Percentiles rank a stretch among this genome's conserved stretches.
Evolutionary conservation across 2,797 vertebrate genomes (phyloP).

Genomic region (Scyliorhinus canicula): DNA sequence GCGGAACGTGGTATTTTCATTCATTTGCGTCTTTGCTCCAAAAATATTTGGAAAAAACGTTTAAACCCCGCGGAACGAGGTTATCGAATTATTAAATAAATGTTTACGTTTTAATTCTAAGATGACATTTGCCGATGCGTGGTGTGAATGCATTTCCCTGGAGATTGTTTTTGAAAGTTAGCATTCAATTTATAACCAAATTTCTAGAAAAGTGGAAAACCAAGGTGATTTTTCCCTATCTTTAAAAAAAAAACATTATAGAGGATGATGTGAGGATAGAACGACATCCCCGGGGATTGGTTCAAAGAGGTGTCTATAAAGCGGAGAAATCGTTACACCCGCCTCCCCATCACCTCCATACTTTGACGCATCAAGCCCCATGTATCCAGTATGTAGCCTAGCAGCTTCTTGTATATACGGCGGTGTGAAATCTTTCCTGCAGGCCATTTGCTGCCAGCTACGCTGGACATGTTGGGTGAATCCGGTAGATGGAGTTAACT

Average conservation of each 20-base stretch:
- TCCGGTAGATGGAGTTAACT: constrained; percentile 18
- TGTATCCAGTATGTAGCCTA: background rate
- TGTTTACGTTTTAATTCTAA: background rate
- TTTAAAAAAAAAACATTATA: too few species aligned
- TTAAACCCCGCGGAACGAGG: background rate
- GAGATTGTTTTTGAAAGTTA: background rate
- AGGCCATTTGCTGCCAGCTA: background rate
- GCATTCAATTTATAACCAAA: background rate
- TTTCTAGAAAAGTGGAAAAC: background rate
- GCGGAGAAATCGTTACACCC: too few species aligned
- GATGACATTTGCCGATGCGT: background rate
- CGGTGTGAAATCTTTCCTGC: background rate
- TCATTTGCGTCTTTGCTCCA: too few species aligned
- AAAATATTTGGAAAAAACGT: background rate
- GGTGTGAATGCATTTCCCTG: background rate
- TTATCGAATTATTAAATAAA: background rate
- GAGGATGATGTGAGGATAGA: background rate
- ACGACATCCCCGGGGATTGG: background rate
- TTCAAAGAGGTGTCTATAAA: background rate
- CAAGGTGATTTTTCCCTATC: background rate
- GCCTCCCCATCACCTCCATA: background rate
- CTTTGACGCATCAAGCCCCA: background rate
- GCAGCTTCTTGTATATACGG: background rate
- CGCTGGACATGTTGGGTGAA: too few species aligned
- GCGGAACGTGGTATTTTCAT: background rate